These are phyloP conservation scores for Rhyzopertha dominica DNA, from an alignment of 1,140 invertebrate species.

Conservation along the genomic window DNA sequence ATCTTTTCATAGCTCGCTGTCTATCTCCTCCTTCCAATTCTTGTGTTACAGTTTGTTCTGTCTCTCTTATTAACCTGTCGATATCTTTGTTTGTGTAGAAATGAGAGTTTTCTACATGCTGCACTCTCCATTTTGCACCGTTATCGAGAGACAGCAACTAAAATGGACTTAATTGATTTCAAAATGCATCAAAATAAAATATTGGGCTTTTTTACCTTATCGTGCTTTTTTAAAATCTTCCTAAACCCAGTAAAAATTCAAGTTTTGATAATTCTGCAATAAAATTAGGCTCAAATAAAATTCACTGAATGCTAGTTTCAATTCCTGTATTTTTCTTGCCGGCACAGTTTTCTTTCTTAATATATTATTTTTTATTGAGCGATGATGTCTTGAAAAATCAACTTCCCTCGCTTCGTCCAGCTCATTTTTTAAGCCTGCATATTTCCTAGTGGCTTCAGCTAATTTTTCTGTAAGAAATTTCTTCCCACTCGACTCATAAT, in stretches of 20 bases:
- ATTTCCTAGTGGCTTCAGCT: constrained; percentile 93
- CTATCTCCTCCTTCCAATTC: constrained; percentile 93
- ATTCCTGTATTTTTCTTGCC: constrained; percentile 80
- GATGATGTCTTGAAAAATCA: constrained; percentile 51
- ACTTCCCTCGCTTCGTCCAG: constrained; percentile 70
- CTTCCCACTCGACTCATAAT: neutral
- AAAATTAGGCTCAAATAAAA: constrained; percentile 97
- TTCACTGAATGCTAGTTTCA: constrained; percentile 98
- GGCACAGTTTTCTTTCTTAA: constrained; percentile 52
- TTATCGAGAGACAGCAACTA: constrained; percentile 65
- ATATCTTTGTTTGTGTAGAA: constrained; percentile 98
- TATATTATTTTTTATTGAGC: constrained; percentile 49
- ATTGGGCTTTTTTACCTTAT: constrained; percentile 69
- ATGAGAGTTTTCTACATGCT: constrained; percentile 88
- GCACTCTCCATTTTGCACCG: constrained; percentile 83
- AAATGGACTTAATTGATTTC: too few relatives aligned
- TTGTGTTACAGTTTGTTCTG: constrained; percentile 85
- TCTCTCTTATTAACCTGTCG: constrained; percentile 91
- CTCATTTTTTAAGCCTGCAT: constrained; percentile 85
- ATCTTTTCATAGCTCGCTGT: constrained; percentile 95
- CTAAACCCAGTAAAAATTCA: constrained; percentile 99
- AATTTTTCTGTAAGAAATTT: constrained; percentile 75
- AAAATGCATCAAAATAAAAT: constrained; percentile 14
- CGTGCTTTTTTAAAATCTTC: constrained; percentile 99
- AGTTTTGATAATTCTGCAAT: constrained; percentile 84